Evolutionary conservation across 1,140 invertebrate species (phyloP), one percentile per base, ranked within the genome.

Genomic region (Goniozus legneri): DNA sequence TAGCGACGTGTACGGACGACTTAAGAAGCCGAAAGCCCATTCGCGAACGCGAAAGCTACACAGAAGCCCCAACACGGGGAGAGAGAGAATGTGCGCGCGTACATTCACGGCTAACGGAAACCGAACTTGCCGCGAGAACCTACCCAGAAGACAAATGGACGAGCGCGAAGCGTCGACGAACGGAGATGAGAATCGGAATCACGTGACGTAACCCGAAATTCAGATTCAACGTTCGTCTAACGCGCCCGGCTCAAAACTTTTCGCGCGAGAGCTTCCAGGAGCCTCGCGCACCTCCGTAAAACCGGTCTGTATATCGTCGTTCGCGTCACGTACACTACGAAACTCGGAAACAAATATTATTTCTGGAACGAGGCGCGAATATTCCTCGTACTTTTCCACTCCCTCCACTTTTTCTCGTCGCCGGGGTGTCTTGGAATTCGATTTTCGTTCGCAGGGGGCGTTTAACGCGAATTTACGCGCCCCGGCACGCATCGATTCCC

Each of bases 311-410:
- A 37, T 33, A 39, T 46, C 8, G 24, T 2, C 18, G n/a, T 38
- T 35, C 32, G 24, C 15, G 15, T 47, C 45, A 47, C 44, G 44
- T 41, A 40, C 32, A 36, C 41, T 22, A 15, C 14, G 31, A 51
- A 30, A 51, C 40, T 33, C 31, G 47, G 13, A 24, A 51, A 47
- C 49, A 51, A 51, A 51, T 51, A 51, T 51, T 51, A 51, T 51
- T 48, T 40, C 49, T 47, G 18, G 8, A 30, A 12, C 31, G 42
- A 34, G n/a, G 14, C 35, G 36, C 22, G 32, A 41, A 41, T 42
- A 14, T 33, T 46, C 8, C 18, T 45, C 24, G 21, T n/a, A 39
- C 34, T 32, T 44, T 44, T 43, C 33, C n/a, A n/a, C n/a, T n/a
- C n/a, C n/a, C n/a, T n/a, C n/a, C n/a, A n/a, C n/a, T n/a, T n/a